Base-by-base conservation (phyloP, 2,113 vertebrate species). In the Odontesthes bonariensis region DNA sequence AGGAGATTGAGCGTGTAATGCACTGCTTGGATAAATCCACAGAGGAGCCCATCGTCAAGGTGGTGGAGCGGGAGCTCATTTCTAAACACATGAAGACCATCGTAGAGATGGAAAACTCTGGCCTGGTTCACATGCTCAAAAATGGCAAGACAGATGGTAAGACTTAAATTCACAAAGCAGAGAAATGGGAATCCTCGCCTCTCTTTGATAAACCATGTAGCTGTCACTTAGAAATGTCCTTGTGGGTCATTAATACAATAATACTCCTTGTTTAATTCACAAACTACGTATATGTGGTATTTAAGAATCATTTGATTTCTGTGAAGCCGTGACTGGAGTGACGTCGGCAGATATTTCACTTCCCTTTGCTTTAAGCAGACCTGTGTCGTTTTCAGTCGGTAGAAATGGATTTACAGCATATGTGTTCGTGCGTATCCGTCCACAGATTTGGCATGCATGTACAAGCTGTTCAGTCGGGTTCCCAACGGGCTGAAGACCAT, bases 1-100 rank as follows among this genome's bases (percentile, higher is more conserved):
- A 99, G 95, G 97, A 99, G 95, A 99, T 98, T 70, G 98, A 99
- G 89, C 95, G 98, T 33, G 98, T 99, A 91, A 97, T 99, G 95
- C 98, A 99, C 91, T 99, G 97, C 90, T 92, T 99, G 92, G 98
- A 99, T 93, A 99, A 99, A 92, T 96, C 98, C 38, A 99, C 97
- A 0, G 98, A 99, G 89, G 98, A 99, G 86, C 98, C 98, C 3
- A 99, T 99, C 73, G 98, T 99, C 69, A 99, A 99, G 81, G 98
- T 99, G 84, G 98, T 99, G 81, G 98, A 99, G 88, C 91, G 97
- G 27, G 98, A 99, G 69, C 97, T 99, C 79, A 99, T 99, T 89
- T 99, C 98, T 65, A 99, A 99, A 88, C 98, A 99, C 88, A 99
- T 99, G 98, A 99, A 99, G 91, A 99, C 97, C 33, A 99, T 99